Evolutionary conservation across 2,888 invertebrate genomes (phyloP), one percentile per base, ranked within the genome.

Genomic region (Philereme transversata): DNA sequence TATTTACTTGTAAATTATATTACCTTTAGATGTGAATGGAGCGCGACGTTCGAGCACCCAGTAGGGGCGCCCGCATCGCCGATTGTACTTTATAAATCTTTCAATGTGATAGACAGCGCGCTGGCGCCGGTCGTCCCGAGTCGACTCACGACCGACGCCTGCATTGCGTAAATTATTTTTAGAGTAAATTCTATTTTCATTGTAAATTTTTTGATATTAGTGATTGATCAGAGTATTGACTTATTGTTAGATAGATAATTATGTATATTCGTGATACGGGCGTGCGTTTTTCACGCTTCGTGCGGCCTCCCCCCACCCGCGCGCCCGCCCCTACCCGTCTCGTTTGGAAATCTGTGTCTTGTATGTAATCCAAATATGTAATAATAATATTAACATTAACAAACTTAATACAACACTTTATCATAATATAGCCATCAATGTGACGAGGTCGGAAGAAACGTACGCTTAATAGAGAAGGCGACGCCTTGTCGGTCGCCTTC

Each of bases 111-210:
- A 92, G 91, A 81, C 70, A 71, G 84, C 84, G 84, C 83, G 84
- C 88, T 63, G 82, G 77, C 84, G 89, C 82, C 90, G 88, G 84
- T 85, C 87, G 87, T 82, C 76, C 78, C 59, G 81, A 82, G 84
- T 84, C 84, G 83, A 85, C 84, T 84, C 79, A 75, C 90, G 88
- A 84, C 84, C 88, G 90, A 81, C 88, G 87, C 79, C 78, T 73
- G 87, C 77, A 71, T 77, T 72, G 84, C 82, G 40, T 40, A 73
- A 84, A 86, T 85, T 88, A 91, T 89, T 89, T 91, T 89, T 91
- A 92, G 91, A 91, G 79, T 90, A 84, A 90, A 91, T 83, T 91
- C 91, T 91, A 91, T 92, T 91, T 91, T 91, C 88, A 90, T 83
- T 92, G 91, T 91, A 90, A 87, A 89, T 88, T 90, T 89, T 88